Base-by-base conservation (phyloP, 1,140 invertebrate species). In the Helicorthomorpha holstii region DNA sequence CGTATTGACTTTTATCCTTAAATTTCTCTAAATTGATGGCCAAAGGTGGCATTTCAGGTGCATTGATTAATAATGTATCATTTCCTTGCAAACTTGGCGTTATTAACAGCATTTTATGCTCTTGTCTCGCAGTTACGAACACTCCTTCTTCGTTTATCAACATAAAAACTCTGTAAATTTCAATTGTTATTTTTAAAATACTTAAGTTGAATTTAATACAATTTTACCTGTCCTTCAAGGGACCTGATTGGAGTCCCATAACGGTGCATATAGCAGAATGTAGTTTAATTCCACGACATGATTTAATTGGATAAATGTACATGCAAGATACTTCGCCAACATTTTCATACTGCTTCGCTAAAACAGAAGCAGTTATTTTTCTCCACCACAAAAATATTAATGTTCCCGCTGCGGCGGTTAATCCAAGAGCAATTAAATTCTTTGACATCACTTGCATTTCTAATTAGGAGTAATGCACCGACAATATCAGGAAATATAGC, bases 291-390 rank as follows among this genome's bases (percentile, higher is more conserved):
- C 64, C 64, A n/a, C 57, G 48, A 46, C 63, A 65, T 3, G 61
- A 61, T 54, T 65, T 65, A 12, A 65, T 56, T 0, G 64, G 64
- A 49, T 58, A 62, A 38, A 63, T 51, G 45, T 57, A 56, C 16
- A 65, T 29, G 23, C 49, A 52, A 10, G 54, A 49, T 1, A 64
- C 58, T 43, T 29, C 53, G 3, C 61, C 64, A 2, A 61, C 61
- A 26, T 46, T 34, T 34, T n/a, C n/a, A n/a, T n/a, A n/a, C n/a
- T n/a, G n/a, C n/a, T n/a, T n/a, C n/a, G n/a, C n/a, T n/a, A n/a
- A n/a, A n/a, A n/a, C n/a, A n/a, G n/a, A n/a, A n/a, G n/a, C n/a
- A n/a, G n/a, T n/a, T n/a, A n/a, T n/a, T n/a, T n/a, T n/a, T n/a
- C n/a, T n/a, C n/a, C n/a, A n/a, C n/a, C n/a, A n/a, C n/a, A n/a